Evolutionary conservation across 2,888 invertebrate species (phyloP), one percentile per base, ranked within the genome.

Genomic region (Xanthostigma xanthostigma): DNA sequence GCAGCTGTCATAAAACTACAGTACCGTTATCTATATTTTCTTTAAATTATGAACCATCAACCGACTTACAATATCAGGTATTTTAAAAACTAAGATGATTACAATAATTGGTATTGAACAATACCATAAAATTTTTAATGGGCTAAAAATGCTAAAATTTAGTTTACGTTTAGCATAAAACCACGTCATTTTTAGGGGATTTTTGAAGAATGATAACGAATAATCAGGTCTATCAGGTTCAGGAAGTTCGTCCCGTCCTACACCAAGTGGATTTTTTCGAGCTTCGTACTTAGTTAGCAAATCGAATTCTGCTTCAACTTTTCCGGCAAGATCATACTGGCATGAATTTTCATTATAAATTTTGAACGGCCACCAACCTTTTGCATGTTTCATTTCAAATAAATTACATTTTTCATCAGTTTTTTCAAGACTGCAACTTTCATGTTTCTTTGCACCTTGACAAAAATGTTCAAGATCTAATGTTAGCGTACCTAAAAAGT

Each of bases 361-460:
- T 36, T 59, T 62, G 50, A 81, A 70, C 0, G 84, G 81, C 79
- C 84, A 85, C 84, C 85, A 85, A 1, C 79, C 82, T 50, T 70
- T 71, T 5, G 76, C 66, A 11, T 71, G 64, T 55, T 69, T 71
- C 1, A 69, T 59, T 50, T 73, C 69, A 61, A 86, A 86, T n/a
- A 85, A 63, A 66, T 82, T 81, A 1, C 65, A 58, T 11, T 55
- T 53, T 3, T 63, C 65, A 10, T 72, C 66, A 27, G 71, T 54
- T 10, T 65, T 61, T 9, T 66, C 63, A 14, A 73, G 53, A 2
- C 62, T 64, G 56, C 80, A 80, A 36, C 65, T 62, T 14, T 67
- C 62, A 0, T 72, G 57, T 11, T 63, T 62, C 44, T 68, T 66
- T 6, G 73, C 70, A n/a, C 78, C 79, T 49, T 69, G 66, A 1